Evolutionary conservation across 2,797 vertebrate genomes (phyloP).

Genomic region (Moxostoma hubbsi): DNA sequence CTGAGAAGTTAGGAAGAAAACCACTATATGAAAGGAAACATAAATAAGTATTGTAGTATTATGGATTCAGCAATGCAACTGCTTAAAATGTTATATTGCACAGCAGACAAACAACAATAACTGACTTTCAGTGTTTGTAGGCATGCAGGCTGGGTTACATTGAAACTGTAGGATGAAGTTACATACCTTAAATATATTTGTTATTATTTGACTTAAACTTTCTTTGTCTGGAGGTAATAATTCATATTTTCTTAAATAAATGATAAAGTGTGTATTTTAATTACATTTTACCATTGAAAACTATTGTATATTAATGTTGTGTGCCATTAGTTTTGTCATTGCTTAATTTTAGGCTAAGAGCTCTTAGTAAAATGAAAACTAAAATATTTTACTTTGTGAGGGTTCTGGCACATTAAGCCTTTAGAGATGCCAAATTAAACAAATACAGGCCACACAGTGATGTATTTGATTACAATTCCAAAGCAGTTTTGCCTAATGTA

Average conservation of each 20-base stretch:
- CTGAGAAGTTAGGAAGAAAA: neutral
- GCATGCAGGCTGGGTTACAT: neutral
- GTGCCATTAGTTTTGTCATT: neutral
- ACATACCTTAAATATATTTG: neutral
- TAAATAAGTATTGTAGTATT: neutral
- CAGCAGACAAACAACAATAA: neutral
- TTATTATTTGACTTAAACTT: neutral
- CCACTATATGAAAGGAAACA: neutral
- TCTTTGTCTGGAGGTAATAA: neutral
- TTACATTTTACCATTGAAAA: constrained; percentile 4
- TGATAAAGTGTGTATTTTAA: neutral
- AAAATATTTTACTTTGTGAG: constrained; percentile 19
- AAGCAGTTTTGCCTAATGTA: constrained; percentile 19
- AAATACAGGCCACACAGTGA: neutral
- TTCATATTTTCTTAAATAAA: neutral
- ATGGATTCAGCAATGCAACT: neutral
- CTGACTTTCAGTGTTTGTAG: neutral
- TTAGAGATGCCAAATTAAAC: constrained; percentile 27
- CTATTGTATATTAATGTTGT: neutral
- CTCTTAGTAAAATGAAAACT: constrained; percentile 27
- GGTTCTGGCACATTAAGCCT: constrained; percentile 21
- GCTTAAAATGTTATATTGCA: neutral
- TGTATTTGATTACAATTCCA: neutral
- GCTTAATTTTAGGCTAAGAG: constrained; percentile 26
- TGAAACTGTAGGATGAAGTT: neutral